Evolutionary conservation across 1,140 invertebrate species (phyloP).

Genomic region (Arion vulgaris): DNA sequence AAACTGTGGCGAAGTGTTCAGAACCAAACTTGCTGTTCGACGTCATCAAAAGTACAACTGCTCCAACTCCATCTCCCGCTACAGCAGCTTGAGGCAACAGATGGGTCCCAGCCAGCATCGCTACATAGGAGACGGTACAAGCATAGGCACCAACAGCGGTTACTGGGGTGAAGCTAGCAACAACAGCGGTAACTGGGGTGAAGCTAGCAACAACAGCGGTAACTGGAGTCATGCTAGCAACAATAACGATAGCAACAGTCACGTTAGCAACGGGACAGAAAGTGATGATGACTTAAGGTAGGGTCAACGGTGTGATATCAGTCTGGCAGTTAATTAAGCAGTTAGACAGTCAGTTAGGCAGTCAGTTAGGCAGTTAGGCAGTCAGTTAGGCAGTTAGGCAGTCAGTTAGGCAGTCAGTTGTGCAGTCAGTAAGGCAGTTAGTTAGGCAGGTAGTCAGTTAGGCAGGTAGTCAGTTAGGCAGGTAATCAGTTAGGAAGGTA

Average conservation of each 20-base stretch:
- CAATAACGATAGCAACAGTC: constrained; percentile 12
- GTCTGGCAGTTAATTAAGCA: too few species aligned
- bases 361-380: too few species aligned
- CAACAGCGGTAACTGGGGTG: neutral
- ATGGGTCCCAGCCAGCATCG: constrained; percentile 14
- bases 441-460: too few species aligned
- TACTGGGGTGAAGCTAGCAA: neutral
- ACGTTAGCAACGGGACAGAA: constrained; percentile 3
- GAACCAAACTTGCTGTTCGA: constrained; percentile 54
- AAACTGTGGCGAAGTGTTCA: constrained; percentile 58
- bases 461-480: too few species aligned
- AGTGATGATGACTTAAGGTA: constrained; percentile 33
- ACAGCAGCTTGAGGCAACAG: constrained; percentile 26
- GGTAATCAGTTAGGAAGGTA: too few species aligned
- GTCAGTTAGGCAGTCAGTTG: too few species aligned
- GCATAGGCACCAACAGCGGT: neutral
- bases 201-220: neutral
- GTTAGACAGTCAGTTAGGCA: too few species aligned
- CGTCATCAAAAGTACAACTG: constrained; percentile 58
- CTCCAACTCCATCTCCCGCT: constrained; percentile 45
- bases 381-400: too few species aligned
- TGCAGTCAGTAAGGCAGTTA: too few species aligned
- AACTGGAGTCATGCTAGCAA: neutral
- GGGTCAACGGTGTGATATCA: neutral
- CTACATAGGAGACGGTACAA: neutral